Conservation (phyloP, 2,888 invertebrate species). For the Psylliodes chrysocephalus region DNA sequence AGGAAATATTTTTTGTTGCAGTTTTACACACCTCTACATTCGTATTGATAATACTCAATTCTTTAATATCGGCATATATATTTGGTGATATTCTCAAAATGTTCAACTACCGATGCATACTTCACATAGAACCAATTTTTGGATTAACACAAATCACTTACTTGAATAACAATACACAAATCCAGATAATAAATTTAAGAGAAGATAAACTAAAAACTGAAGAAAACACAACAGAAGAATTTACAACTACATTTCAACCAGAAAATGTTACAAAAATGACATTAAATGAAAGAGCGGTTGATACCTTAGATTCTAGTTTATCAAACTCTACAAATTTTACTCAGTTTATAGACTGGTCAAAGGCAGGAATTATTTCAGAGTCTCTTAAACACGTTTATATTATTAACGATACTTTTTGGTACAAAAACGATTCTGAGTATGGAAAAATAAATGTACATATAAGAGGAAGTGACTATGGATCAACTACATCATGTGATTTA, state of each 20-base stretch:
- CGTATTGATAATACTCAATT: constrained; percentile 40
- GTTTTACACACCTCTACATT: constrained; percentile 46
- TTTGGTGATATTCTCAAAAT: constrained; percentile 47
- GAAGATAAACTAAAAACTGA: not conserved
- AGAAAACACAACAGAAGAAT: not conserved
- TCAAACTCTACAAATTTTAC: not conserved
- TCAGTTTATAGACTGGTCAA: not conserved
- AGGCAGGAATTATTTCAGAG: not conserved
- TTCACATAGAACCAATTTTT: constrained; percentile 41
- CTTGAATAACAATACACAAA: constrained; percentile 2
- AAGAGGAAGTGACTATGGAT: constrained; percentile 26
- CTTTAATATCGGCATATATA: constrained; percentile 46
- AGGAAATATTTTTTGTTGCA: constrained; percentile 45
- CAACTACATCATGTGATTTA: constrained; percentile 46
- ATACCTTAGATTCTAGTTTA: not conserved
- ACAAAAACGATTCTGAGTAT: constrained; percentile 22
- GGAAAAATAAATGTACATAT: constrained; percentile 25
- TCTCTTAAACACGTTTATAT: not conserved
- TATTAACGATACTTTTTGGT: constrained; percentile 21
- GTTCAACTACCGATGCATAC: constrained; percentile 53
- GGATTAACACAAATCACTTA: constrained; percentile 10
- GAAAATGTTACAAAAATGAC: not conserved
- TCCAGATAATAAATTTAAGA: not conserved
- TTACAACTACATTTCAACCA: not conserved
- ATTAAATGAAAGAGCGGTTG: not conserved